A percentile compares a stretch with the other conserved stretches of the same genome.
Evolutionary conservation across 2,888 invertebrate species (phyloP).

Genomic region (Drosophila melanosoma): DNA sequence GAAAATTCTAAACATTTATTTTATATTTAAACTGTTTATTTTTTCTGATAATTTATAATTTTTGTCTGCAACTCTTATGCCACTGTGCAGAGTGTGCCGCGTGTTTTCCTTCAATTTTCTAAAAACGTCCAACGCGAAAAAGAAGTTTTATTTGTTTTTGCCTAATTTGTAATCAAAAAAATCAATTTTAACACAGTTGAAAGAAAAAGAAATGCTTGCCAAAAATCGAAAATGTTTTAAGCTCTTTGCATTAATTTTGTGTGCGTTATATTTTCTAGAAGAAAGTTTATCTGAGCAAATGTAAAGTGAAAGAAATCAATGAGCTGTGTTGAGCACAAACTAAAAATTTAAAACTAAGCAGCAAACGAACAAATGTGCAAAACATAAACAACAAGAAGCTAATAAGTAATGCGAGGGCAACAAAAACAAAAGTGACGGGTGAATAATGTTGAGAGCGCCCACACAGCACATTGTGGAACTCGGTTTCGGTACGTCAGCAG

Average conservation of each 20-base stretch:
- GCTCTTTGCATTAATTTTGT: slow-evolving; percentile 32
- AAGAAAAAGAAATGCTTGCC: slow-evolving; percentile 25
- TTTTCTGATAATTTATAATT: background rate
- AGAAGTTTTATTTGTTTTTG: slow-evolving; percentile 23
- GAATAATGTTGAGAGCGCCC: slow-evolving; percentile 86
- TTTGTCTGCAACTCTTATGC: background rate
- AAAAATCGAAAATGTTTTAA: slow-evolving; percentile 24
- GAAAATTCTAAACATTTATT: background rate
- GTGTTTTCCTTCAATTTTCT: slow-evolving; percentile 26
- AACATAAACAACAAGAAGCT: slow-evolving; percentile 45
- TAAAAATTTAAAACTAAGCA: slow-evolving; percentile 28
- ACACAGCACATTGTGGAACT: slow-evolving; percentile 85
- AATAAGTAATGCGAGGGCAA: slow-evolving; percentile 39
- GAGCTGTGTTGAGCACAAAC: slow-evolving; percentile 53
- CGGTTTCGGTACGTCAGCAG: slow-evolving; percentile 79
- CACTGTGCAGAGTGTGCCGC: slow-evolving; percentile 53
- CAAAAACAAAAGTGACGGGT: slow-evolving; percentile 75
- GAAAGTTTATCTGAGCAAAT: slow-evolving; percentile 51
- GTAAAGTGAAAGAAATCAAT: slow-evolving; percentile 40
- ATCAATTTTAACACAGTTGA: slow-evolving; percentile 14
- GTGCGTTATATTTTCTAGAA: slow-evolving; percentile 52
- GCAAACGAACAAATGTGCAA: slow-evolving; percentile 42
- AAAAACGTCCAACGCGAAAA: slow-evolving; percentile 9
- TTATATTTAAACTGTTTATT: background rate
- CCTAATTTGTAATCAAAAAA: slow-evolving; percentile 6